Percentiles rank a stretch among this genome's conserved stretches.
Evolutionary conservation across 2,888 invertebrate genomes (phyloP).

Genomic region (Drosophila setosimentum): DNA sequence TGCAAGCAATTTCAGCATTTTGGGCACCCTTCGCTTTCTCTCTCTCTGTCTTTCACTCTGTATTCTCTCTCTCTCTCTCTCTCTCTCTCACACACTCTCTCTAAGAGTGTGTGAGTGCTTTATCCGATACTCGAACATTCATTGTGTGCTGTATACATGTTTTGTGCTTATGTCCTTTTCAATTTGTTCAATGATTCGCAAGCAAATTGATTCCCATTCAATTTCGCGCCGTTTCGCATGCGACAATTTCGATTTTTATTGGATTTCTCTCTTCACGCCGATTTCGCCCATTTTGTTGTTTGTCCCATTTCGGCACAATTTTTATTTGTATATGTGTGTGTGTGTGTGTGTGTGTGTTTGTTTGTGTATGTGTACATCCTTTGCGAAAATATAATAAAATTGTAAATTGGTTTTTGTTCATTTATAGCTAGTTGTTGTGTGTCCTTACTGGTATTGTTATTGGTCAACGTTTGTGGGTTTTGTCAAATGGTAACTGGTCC

Average conservation of each 20-base stretch:
- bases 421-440: conserved; percentile 68
- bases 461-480: conserved; percentile 61
- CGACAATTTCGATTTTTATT: conserved; percentile 82
- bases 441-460: conserved; percentile 76
- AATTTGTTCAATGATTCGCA: conserved; percentile 84
- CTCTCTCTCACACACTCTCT: not conserved
- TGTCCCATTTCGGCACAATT: conserved; percentile 31
- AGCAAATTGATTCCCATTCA: conserved; percentile 82
- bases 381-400: conserved; percentile 77
- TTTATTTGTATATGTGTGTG: conserved; percentile 3
- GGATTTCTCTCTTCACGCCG: conserved; percentile 58
- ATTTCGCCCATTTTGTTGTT: conserved; percentile 57
- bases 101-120: conserved; percentile 27
- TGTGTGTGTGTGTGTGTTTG: conserved; percentile 4
- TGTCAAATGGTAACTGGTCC: conserved; percentile 18
- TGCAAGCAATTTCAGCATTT: conserved; percentile 76
- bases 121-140: conserved; percentile 33
- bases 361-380: conserved; percentile 29
- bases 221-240: conserved; percentile 76
- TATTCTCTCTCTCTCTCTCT: too few relatives aligned
- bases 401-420: conserved; percentile 78
- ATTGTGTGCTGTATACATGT: conserved; percentile 46
- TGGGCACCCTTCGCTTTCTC: conserved; percentile 5
- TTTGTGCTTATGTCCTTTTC: conserved; percentile 73
- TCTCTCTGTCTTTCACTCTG: not conserved